Evolutionary conservation across 2,888 invertebrate species (phyloP), one percentile per base, ranked within the genome.

Genomic region (Atrina japonica): DNA sequence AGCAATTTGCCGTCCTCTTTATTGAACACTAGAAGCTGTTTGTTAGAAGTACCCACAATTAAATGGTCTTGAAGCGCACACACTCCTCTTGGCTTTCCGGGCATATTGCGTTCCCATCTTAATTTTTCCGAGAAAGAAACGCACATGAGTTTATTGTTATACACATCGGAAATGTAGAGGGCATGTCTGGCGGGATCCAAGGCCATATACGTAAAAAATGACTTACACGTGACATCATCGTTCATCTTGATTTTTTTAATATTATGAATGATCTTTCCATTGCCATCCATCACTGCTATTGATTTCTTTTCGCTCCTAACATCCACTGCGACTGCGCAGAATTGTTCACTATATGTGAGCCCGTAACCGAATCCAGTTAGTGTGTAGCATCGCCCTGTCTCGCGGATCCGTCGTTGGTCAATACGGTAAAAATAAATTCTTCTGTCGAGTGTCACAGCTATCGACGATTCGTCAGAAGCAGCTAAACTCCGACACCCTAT

Each of bases 121-220:
- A 47, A 35, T 30, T 61, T 61, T 49, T 61, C 61, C 21, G 47
- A 29, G 49, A 45, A 61, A 6, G 61, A 61, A 27, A 61, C 49
- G 30, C 61, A 61, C 11, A 61, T 14, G 14, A 61, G 18, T 21
- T 29, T 61, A 61, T 61, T 35, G 18, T 49, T 61, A 21, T 61
- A n/a, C 11, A 61, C 61, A 18, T 61, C 61, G 1, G 61, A 61
- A 7, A 49, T 29, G 23, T 61, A 61, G 2, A 61, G 29, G 3
- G 47, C 29, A 43, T 49, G 45, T 30, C 43, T 61, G 29, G 21
- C 9, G n/a, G 30, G 30, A 16, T 61, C 49, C 49, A 61, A n/a
- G 14, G 61, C 30, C 25, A 61, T 2, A 18, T 61, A 61, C 18
- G 49, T 2, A 21, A 47, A 35, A 49, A 61, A 61, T n/a, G 21